Conservation (phyloP, 2,797 vertebrate genomes). For the Anabacerthia variegaticeps region DNA sequence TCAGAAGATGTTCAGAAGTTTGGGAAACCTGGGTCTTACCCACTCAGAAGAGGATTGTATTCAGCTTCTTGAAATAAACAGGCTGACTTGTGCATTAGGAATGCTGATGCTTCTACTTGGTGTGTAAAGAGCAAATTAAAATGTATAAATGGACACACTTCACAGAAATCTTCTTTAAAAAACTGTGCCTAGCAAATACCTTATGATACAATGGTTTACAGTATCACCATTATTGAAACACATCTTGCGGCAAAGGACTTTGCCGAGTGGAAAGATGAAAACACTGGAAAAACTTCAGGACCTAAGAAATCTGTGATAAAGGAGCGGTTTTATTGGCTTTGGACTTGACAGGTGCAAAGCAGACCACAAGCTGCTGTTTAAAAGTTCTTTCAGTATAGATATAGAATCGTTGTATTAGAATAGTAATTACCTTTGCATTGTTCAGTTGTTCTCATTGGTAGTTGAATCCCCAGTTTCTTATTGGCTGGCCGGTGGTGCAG, state of each 20-base stretch:
- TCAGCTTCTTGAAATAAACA: not conserved
- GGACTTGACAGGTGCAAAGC: too few species aligned
- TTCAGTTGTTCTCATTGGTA: too few species aligned
- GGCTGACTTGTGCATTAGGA: not conserved
- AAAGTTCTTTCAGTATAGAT: too few species aligned
- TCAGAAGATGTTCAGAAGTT: not conserved
- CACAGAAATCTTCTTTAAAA: not conserved
- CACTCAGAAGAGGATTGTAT: not conserved
- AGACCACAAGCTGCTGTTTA: too few species aligned
- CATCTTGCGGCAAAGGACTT: not conserved
- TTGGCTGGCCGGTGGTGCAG: too few species aligned
- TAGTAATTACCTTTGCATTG: too few species aligned
- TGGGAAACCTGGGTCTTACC: not conserved
- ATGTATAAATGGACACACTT: not conserved
- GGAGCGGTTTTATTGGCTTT: too few species aligned
- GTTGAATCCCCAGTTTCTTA: too few species aligned
- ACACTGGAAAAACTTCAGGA: too few species aligned
- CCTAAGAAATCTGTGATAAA: too few species aligned
- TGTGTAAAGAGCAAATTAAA: not conserved
- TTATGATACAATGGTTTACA: not conserved
- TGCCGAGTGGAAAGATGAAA: too few species aligned
- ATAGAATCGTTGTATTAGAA: too few species aligned
- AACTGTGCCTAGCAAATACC: not conserved
- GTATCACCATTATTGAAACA: not conserved
- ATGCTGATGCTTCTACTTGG: not conserved